Conservation (phyloP, 2,797 vertebrate genomes). For the Sebastes reedi region DNA sequence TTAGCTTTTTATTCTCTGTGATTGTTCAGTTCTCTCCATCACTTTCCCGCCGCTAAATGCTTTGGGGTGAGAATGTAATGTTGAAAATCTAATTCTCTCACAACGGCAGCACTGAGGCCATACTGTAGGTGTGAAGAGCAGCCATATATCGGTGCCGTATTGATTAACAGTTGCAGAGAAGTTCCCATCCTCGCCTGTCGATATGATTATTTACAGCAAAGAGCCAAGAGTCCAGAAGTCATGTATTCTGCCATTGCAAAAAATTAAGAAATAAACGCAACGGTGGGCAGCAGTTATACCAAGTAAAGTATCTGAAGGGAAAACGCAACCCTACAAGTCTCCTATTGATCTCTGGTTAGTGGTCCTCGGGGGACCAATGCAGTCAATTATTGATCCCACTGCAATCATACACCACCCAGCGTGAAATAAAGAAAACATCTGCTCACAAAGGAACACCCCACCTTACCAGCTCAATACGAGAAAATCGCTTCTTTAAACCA, state of each 20-base stretch:
- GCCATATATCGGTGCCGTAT: conserved; percentile 6
- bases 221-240: conserved; percentile 2
- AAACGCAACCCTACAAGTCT: conserved; percentile 40
- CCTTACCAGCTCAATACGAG: conserved; percentile 40
- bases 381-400: conserved; percentile 68
- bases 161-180: conserved; percentile 40
- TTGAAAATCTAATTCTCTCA: conserved; percentile 43
- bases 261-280: conserved; percentile 27
- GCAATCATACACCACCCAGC: conserved; percentile 63
- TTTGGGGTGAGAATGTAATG: conserved; percentile 38
- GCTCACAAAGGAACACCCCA: conserved; percentile 48
- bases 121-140: conserved; percentile 3
- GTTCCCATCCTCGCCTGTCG: neutral
- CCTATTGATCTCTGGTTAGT: conserved; percentile 66
- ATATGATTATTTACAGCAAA: conserved; percentile 45
- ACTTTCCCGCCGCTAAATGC: neutral
- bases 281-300: conserved; percentile 38
- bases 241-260: neutral
- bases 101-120: neutral
- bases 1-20: conserved; percentile 9
- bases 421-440: conserved; percentile 61
- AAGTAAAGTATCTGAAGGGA: conserved; percentile 35
- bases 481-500: conserved; percentile 51
- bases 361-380: conserved; percentile 55
- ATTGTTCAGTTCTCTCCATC: conserved; percentile 2